Conservation (phyloP, 2,797 vertebrate genomes). For the Prunella strophiata region DNA sequence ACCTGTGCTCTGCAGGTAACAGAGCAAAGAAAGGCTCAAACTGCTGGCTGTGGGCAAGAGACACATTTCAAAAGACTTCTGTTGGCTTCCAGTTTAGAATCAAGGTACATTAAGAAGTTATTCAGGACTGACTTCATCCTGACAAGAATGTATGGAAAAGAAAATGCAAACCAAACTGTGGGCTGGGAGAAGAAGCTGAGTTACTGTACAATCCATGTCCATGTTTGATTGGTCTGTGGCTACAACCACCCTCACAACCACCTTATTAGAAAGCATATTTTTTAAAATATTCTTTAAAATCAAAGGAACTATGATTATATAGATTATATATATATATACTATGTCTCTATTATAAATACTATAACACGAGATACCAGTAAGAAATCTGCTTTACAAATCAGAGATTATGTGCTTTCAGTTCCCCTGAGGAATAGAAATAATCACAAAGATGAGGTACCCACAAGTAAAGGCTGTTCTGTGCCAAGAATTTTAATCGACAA, state of each 20-base stretch:
- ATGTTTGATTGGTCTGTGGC: not conserved
- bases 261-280: not conserved
- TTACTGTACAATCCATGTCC: not conserved
- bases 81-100: not conserved
- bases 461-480: not conserved
- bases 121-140: not conserved
- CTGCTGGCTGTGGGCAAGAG: not conserved
- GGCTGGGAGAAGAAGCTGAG: not conserved
- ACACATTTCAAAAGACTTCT: not conserved
- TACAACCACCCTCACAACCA: not conserved
- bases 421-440: not conserved
- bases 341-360: not conserved
- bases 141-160: not conserved
- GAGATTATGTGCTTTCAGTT: not conserved
- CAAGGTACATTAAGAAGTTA: not conserved
- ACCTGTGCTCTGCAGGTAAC: not conserved
- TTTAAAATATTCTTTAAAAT: not conserved
- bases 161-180: not conserved
- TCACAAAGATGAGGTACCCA: not conserved
- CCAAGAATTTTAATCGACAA: slow-evolving; percentile 46
- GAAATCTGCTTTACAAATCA: not conserved
- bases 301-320: too few species aligned
- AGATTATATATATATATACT: too few species aligned
- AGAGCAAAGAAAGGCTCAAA: not conserved
- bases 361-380: slow-evolving; percentile 15